Conservation (phyloP, 2,113 vertebrate species). For the Petroica traversi region DNA sequence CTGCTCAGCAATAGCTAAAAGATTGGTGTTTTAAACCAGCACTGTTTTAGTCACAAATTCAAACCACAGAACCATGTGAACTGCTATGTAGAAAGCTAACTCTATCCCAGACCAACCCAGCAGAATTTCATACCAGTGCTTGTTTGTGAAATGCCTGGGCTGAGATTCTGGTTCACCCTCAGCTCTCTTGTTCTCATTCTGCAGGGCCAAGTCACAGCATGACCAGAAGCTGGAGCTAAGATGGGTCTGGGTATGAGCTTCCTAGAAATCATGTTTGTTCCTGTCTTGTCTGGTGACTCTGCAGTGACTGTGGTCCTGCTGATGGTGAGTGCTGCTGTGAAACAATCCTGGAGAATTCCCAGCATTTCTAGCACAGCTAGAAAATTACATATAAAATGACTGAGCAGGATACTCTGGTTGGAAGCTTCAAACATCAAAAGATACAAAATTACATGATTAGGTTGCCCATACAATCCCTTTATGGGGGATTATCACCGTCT, state of each 20-base stretch:
- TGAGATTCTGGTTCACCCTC: background rate
- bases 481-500: background rate
- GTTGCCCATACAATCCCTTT: fast-evolving
- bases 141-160: background rate
- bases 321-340: background rate
- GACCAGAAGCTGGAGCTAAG: background rate
- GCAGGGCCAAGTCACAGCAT: background rate
- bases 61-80: background rate
- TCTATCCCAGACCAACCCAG: background rate
- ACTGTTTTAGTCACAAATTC: background rate
- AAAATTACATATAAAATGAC: background rate
- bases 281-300: background rate
- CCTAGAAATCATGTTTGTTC: background rate
- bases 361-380: background rate
- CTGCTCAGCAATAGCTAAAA: background rate
- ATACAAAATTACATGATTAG: background rate
- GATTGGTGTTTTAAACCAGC: background rate
- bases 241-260: background rate
- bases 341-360: background rate
- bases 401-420: background rate
- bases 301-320: background rate
- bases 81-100: background rate
- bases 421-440: background rate
- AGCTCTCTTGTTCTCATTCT: background rate
- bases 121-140: background rate